Evolutionary conservation across 2,888 invertebrate genomes (phyloP).

Genomic region (Polymixis lichenea): DNA sequence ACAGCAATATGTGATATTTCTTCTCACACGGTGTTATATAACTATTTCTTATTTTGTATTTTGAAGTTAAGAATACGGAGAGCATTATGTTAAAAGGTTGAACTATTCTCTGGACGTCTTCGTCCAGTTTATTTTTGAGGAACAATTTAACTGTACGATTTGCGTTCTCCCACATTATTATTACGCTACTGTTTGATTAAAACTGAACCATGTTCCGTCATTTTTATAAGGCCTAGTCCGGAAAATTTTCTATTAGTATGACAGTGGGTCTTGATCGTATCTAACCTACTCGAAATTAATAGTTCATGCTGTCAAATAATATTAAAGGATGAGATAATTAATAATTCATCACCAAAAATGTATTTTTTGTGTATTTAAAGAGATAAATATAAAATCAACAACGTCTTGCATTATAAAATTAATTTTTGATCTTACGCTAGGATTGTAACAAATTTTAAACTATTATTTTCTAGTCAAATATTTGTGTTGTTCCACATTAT

Average conservation of each 20-base stretch:
- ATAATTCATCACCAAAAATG: background rate
- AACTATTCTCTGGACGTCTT: constrained; percentile 8
- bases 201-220: background rate
- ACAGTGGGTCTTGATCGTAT: background rate
- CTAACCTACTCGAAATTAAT: background rate
- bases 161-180: background rate
- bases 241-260: background rate
- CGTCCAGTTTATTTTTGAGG: background rate
- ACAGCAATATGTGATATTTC: background rate
- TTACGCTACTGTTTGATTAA: background rate
- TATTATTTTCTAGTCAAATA: too few relatives aligned
- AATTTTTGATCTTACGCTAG: too few relatives aligned
- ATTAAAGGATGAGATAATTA: too few relatives aligned
- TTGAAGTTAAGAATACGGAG: background rate
- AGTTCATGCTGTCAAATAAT: background rate
- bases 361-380: background rate
- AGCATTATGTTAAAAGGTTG: constrained; percentile 19
- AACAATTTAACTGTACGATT: background rate
- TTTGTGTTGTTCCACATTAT: too few relatives aligned
- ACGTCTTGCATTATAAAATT: too few relatives aligned
- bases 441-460: too few relatives aligned
- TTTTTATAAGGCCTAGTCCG: background rate
- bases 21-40: constrained; percentile 18
- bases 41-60: constrained; percentile 11
- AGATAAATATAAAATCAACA: background rate